Evolutionary conservation across 2,797 vertebrate species (phyloP), one percentile per base, ranked within the genome.

Genomic region (Botia almorhae): DNA sequence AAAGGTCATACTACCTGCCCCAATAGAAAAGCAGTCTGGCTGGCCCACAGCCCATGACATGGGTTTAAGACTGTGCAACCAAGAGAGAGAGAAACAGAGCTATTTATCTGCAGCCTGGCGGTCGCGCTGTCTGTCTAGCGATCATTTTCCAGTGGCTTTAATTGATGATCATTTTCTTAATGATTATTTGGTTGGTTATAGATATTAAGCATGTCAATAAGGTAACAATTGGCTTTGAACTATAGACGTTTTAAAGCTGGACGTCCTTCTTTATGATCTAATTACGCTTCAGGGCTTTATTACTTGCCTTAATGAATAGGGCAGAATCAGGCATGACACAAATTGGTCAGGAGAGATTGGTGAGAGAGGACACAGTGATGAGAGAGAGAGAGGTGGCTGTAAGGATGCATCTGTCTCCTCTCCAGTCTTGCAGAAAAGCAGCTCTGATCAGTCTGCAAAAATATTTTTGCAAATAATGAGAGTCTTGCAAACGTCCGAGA

Each of bases 141-240:
- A 64, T 53, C 12, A 61, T 19, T 43, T 71, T 71, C 14, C 46
- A 61, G 17, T 39, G 56, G 26, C 67, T 78, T 78, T 61, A 33
- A 78, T 26, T 61, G 68, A 78, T 51, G 56, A 63, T 70, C 56
- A 53, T 78, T 78, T 33, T 60, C 29, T 63, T 78, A 71, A 71
- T 39, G 48, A 43, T 72, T 39, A 29, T 70, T 78, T 39, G 56
- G 2, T 51, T 19, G 46, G 43, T 63, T 70, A 39, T 72, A 43
- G 33, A 63, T 55, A 72, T 71, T 64, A 64, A 72, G 29, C n/a
- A 53, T 43, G 19, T 55, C 77, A 72, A 16, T 79, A 21, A 71
- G n/a, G 12, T 39, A 71, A 79, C 29, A 71, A 64, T 71, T 43
- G 56, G 19, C 76, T 43, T 71, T 71, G 16, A 78, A 71, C 8